phyloP scores from a whole-genome alignment of 2,797 vertebrate genomes.

The Miopithecus talapoin region DNA sequence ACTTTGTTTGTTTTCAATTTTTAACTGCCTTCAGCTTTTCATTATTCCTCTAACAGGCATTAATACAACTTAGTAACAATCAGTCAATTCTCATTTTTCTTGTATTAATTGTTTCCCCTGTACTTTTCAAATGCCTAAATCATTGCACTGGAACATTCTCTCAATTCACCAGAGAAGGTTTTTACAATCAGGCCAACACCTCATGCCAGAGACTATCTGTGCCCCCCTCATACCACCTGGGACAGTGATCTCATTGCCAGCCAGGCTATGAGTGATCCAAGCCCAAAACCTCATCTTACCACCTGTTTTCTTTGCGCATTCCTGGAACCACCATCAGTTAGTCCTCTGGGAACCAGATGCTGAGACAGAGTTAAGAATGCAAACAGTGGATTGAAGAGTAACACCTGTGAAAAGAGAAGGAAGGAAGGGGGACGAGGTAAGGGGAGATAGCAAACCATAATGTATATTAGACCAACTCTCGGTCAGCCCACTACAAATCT shows the following conservation, averaged over 20 bases:
- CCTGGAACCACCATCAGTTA: background rate
- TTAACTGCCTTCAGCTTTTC: constrained; percentile 29
- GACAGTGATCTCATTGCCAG: background rate
- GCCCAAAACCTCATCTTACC: background rate
- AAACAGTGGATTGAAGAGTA: background rate
- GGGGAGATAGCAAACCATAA: background rate
- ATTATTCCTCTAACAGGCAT: background rate
- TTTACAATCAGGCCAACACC: background rate
- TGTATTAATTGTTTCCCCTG: background rate
- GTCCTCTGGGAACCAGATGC: constrained; percentile 24
- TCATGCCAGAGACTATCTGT: background rate
- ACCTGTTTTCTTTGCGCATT: constrained; percentile 33
- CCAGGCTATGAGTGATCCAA: background rate
- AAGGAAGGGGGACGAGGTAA: background rate
- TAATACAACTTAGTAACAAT: constrained; percentile 44
- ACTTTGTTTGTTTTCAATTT: constrained; percentile 4
- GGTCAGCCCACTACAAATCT: background rate
- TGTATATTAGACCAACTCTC: background rate
- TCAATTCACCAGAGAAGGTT: background rate
- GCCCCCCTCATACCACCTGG: background rate
- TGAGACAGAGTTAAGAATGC: constrained; percentile 7
- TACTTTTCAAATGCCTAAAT: constrained; percentile 49
- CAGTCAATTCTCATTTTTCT: background rate
- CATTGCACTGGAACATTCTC: constrained; percentile 3
- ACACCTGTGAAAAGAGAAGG: background rate